phyloP scores from a whole-genome alignment of 2,888 invertebrate species.

The Cinara cedri region DNA sequence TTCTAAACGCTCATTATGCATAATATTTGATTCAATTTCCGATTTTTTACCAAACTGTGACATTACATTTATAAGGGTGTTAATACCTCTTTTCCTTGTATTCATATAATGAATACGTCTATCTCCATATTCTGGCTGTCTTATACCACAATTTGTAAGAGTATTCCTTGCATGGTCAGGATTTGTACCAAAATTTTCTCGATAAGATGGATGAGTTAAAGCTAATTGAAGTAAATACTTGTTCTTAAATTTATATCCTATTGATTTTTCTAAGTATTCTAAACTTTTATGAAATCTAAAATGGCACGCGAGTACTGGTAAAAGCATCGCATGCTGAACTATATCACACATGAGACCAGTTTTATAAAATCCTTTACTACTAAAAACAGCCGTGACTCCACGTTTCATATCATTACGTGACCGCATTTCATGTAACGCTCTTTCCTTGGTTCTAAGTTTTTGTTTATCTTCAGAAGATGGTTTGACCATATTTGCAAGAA shows the following conservation, averaged over 20 bases:
- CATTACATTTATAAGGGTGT: constrained; percentile 96
- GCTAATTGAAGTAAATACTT: too few relatives aligned
- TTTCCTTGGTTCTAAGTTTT: constrained; percentile 86
- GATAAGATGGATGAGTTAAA: too few relatives aligned
- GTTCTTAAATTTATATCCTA: too few relatives aligned
- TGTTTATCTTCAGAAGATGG: constrained; percentile 88
- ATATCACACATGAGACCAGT: too few relatives aligned
- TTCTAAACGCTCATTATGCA: constrained; percentile 96
- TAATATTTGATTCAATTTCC: too few relatives aligned
- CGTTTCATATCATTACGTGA: constrained; percentile 93
- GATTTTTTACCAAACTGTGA: constrained; percentile 88
- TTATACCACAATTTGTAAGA: constrained; percentile 95
- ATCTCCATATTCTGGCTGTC: constrained; percentile 95
- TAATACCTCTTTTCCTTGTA: constrained; percentile 93
- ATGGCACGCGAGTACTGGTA: too few relatives aligned
- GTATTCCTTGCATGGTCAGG: constrained; percentile 98
- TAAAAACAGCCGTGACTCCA: constrained; percentile 91
- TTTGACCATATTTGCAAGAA: too few relatives aligned
- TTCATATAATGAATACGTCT: constrained; percentile 89
- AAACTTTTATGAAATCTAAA: too few relatives aligned
- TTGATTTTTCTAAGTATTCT: too few relatives aligned
- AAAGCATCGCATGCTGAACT: too few relatives aligned
- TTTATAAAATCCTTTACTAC: too few relatives aligned
- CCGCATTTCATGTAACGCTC: constrained; percentile 86
- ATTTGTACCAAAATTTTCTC: too few relatives aligned